Evolutionary conservation across 1,140 invertebrate species (phyloP).

Genomic region (Drosophila virilis): DNA sequence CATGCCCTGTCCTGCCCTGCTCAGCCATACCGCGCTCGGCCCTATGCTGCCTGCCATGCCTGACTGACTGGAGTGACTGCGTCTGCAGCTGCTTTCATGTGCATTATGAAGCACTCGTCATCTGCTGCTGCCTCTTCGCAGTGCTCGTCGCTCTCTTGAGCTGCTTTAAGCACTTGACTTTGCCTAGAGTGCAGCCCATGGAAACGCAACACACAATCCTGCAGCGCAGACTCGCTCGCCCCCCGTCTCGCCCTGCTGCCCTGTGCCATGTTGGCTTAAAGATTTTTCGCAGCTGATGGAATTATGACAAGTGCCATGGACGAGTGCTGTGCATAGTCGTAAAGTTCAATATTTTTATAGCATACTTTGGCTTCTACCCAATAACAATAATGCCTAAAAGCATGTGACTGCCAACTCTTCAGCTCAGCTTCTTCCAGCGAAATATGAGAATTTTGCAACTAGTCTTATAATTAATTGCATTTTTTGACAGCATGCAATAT

Average conservation of each 20-base stretch:
- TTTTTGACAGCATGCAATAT: conserved; percentile 16
- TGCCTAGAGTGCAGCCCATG: conserved; percentile 53
- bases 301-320: conserved; percentile 68
- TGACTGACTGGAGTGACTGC: conserved; percentile 38
- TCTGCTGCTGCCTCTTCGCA: conserved; percentile 19
- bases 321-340: conserved; percentile 56
- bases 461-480: conserved; percentile 22
- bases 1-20: neutral
- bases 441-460: too few species aligned
- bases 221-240: neutral
- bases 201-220: conserved; percentile 19
- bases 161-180: conserved; percentile 81
- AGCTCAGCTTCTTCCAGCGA: neutral
- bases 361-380: conserved; percentile 34
- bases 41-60: neutral
- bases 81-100: conserved; percentile 66
- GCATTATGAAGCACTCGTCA: conserved; percentile 73
- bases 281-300: conserved; percentile 70
- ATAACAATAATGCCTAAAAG: conserved; percentile 55
- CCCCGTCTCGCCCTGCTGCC: neutral
- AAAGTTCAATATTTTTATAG: conserved; percentile 80
- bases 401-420: conserved; percentile 5
- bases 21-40: neutral
- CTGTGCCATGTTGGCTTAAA: conserved; percentile 65
- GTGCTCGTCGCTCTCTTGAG: conserved; percentile 63